Evolutionary conservation across 2,113 vertebrate species (phyloP), one percentile per base, ranked within the genome.

Genomic region (Shinisaurus crocodilurus): DNA sequence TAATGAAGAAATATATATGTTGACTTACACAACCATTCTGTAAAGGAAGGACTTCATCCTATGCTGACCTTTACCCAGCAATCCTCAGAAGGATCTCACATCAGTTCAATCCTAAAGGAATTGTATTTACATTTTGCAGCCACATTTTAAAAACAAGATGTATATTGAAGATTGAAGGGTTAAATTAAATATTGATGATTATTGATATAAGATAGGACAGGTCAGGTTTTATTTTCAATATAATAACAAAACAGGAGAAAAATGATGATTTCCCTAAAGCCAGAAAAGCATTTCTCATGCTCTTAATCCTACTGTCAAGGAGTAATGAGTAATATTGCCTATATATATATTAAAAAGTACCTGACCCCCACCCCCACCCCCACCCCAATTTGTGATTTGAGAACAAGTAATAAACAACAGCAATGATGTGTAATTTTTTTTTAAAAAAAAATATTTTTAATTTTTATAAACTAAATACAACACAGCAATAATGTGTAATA

Each of bases 291-390:
- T 93, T 87, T 82, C 75, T 48, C 0, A 4, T 89, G 1, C 1
- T 91, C 1, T 57, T 94, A 67, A 90, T 86, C 6, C 89, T 86
- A 86, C 18, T 90, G 32, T 90, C 45, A 72, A 69, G 67, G 25
- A 79, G 75, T 79, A 89, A 80, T 77, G 4, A 92, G 50, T 1
- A 82, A 67, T n/a, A n/a, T 0, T 1, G 5, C 27, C 15, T 90
- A 60, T 90, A 82, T n/a, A n/a, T n/a, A n/a, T n/a, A n/a, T n/a
- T n/a, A 91, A 90, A 32, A 93, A 85, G 88, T 63, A 67, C 3
- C 1, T 74, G 87, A 27, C 6, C 72, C 34, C 60, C 10, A 91
- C 40, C 20, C 6, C 8, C 9, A 77, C 85, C 74, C 69, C 43
- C 54, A 54, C 54, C 9, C 34, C 65, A 20, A 37, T 88, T 76